phyloP scores from a whole-genome alignment of 2,797 vertebrate species.

The Brachyalestes nurse region DNA sequence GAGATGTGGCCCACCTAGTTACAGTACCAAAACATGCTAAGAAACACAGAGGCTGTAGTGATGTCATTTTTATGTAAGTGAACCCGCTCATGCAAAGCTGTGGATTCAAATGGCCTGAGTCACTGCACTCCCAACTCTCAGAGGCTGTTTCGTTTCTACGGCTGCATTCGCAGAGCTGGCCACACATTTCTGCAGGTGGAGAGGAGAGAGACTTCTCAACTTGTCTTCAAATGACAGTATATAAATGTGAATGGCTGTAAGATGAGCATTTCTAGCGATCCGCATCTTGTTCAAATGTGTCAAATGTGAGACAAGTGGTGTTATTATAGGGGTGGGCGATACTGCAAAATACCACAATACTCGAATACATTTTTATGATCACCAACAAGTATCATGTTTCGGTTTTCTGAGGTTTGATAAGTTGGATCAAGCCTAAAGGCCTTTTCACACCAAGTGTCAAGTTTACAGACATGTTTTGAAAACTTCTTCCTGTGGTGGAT shows the following conservation, averaged over 20 bases:
- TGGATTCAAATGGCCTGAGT: constrained; percentile 10
- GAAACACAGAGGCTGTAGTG: constrained; percentile 19
- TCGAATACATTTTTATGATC: too few species aligned
- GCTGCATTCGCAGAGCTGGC: neutral
- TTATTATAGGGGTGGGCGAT: too few species aligned
- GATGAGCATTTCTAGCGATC: neutral
- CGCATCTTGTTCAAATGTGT: neutral
- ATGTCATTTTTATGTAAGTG: constrained; percentile 41
- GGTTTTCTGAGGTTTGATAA: too few species aligned
- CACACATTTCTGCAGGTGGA: neutral
- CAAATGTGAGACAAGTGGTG: too few species aligned
- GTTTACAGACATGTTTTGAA: too few species aligned
- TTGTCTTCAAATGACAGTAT: neutral
- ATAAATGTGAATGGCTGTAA: too few species aligned
- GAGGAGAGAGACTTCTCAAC: neutral
- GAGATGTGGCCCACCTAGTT: constrained; percentile 60
- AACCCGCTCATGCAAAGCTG: neutral
- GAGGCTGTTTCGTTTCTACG: neutral
- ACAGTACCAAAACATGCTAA: constrained; percentile 63
- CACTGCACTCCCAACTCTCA: constrained; percentile 3
- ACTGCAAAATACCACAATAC: too few species aligned
- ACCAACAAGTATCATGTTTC: too few species aligned
- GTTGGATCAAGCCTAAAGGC: too few species aligned
- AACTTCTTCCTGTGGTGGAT: too few species aligned
- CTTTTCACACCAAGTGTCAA: too few species aligned